phyloP scores from a whole-genome alignment of 2,113 vertebrate genomes.

The Microtus montanus region DNA sequence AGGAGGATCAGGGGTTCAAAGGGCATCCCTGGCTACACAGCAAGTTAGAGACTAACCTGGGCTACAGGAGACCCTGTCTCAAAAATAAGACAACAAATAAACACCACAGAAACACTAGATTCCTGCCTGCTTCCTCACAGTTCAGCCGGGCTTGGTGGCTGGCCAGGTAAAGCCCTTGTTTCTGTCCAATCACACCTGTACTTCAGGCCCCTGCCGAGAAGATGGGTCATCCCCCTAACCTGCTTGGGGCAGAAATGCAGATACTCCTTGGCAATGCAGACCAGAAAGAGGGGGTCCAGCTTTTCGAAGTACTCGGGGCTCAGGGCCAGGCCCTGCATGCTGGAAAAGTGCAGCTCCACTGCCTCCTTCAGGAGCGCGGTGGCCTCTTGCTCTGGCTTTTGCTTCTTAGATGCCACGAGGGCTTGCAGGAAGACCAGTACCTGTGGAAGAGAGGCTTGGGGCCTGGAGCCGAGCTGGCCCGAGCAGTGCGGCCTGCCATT shows the following conservation, averaged over 20 bases:
- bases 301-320: conserved; percentile 85
- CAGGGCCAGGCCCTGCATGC: conserved; percentile 81
- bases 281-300: conserved; percentile 85
- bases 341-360: conserved; percentile 82
- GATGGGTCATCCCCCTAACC: conserved; percentile 58
- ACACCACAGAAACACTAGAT: neutral
- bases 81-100: neutral
- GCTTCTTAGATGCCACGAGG: conserved; percentile 79
- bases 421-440: conserved; percentile 85
- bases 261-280: conserved; percentile 83
- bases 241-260: conserved; percentile 83
- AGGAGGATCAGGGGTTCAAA: neutral
- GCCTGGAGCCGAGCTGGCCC: neutral
- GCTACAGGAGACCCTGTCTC: neutral
- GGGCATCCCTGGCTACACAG: no score
- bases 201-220: accelerated
- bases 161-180: neutral
- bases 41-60: neutral
- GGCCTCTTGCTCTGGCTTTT: conserved; percentile 69
- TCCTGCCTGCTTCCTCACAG: accelerated
- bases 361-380: conserved; percentile 80
- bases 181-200: neutral
- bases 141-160: neutral
- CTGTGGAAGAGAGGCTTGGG: conserved; percentile 66
- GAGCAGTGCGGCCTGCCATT: neutral